Percentiles rank a stretch among this genome's conserved stretches.
Conservation (phyloP, 2,888 invertebrate genomes). For the Synanthedon tipuliformis region DNA sequence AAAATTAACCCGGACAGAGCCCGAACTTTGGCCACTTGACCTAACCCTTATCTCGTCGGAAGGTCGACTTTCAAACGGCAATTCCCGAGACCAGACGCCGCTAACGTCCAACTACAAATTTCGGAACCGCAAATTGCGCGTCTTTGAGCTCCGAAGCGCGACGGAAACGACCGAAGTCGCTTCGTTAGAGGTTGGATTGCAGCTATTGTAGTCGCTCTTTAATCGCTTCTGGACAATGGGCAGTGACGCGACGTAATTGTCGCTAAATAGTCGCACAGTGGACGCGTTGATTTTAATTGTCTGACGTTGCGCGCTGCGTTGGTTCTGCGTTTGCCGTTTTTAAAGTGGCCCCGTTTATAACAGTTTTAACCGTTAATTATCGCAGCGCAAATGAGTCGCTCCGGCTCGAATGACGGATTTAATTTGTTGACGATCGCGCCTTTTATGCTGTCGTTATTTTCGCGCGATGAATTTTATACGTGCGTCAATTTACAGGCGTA, state of each 20-base stretch:
- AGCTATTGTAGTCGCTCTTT: constrained; percentile 51
- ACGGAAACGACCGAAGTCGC: constrained; percentile 61
- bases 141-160: constrained; percentile 56
- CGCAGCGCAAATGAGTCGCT: constrained; percentile 45
- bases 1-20: constrained; percentile 27
- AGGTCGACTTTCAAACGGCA: constrained; percentile 48
- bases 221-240: constrained; percentile 61
- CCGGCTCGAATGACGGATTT: constrained; percentile 44
- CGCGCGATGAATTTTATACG: constrained; percentile 42
- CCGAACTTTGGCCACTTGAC: constrained; percentile 34
- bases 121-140: constrained; percentile 60
- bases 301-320: constrained; percentile 24
- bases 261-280: constrained; percentile 51
- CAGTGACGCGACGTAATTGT: constrained; percentile 59
- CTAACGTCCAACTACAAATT: constrained; percentile 29
- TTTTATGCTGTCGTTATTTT: constrained; percentile 44
- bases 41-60: constrained; percentile 29
- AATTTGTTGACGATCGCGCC: constrained; percentile 45
- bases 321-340: constrained; percentile 7
- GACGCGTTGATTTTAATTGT: constrained; percentile 31
- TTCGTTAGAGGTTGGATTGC: constrained; percentile 62
- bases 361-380: constrained; percentile 50
- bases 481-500: constrained; percentile 24
- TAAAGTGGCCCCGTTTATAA: constrained; percentile 35
- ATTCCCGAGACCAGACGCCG: constrained; percentile 27